Evolutionary conservation across 35 echinoderm and acorn worm species (phyloP).

Genomic region (Nesometra sesokonis): DNA sequence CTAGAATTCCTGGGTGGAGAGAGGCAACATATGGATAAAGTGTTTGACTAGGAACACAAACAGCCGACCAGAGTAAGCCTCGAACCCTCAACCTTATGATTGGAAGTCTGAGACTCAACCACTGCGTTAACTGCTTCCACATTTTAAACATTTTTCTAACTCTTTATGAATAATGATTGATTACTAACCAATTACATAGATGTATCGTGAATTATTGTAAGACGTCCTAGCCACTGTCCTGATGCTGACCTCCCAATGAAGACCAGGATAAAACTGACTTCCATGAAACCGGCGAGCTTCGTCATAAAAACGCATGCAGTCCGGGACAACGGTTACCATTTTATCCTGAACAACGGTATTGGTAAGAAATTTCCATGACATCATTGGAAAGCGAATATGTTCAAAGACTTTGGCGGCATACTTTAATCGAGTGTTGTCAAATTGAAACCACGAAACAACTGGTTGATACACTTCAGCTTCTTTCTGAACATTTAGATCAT

Average conservation of each 20-base stretch:
- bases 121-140: too few relatives aligned
- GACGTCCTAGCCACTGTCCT: slow-evolving; percentile 79
- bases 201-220: slow-evolving; percentile 65
- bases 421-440: slow-evolving; percentile 21
- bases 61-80: too few relatives aligned
- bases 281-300: slow-evolving; percentile 86
- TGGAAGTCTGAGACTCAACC: too few relatives aligned
- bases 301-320: slow-evolving; percentile 66
- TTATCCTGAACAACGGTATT: slow-evolving; percentile 55
- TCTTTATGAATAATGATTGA: background rate
- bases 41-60: too few relatives aligned
- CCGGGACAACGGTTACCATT: slow-evolving; percentile 40
- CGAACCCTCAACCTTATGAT: too few relatives aligned
- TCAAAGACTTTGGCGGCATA: slow-evolving; percentile 69
- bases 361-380: slow-evolving; percentile 87
- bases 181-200: slow-evolving; percentile 83
- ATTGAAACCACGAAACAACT: slow-evolving; percentile 53
- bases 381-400: slow-evolving; percentile 73
- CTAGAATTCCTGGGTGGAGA: too few relatives aligned
- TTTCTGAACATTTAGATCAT: slow-evolving; percentile 60
- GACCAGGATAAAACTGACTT: slow-evolving; percentile 75
- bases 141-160: too few relatives aligned
- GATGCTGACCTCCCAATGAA: slow-evolving; percentile 90
- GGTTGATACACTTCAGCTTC: slow-evolving; percentile 82
- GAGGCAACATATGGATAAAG: too few relatives aligned